Base-by-base conservation (phyloP, 2,888 invertebrate species). In the Petrolisthes manimaculis region DNA sequence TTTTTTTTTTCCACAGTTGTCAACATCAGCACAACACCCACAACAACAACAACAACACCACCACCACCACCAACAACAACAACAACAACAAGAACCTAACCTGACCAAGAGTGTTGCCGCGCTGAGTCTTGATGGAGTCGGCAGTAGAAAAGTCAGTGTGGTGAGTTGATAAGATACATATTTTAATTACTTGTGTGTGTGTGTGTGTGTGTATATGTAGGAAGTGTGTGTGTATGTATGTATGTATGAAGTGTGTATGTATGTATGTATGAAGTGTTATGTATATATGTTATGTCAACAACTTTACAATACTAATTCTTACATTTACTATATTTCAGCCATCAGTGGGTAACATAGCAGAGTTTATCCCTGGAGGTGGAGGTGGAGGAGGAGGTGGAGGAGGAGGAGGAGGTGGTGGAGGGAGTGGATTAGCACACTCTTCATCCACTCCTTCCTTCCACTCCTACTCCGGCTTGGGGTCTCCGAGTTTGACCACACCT, bases 371-470 rank as follows among this genome's bases (percentile, higher is more conserved):
- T 6, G 84, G 89, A 18, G 56, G 86, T n/a, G 75, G 82, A 53
- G 82, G 78, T 55, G 74, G 81, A n/a, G n/a, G n/a, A n/a, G 74
- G 81, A 77, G 61, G 83, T 9, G 81, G 78, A 21, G 75, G 82
- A 53, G 82, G 78, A 56, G 74, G 81, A 77, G 69, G 84, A 6
- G 83, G 80, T 51, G 79, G 83, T 53, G 83, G 80, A 55, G 71
- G 83, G 74, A 53, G 84, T 8, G 83, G 80, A n/a, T 78, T 91
- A 37, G 88, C 90, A 12, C 91, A 91, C 69, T 91, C 91, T 5
- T 79, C 91, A 21, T 91, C 91, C 51, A 86, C 91, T 53, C 91
- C 91, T 18, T 91, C 91, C 74, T 91, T 91, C 88, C 90, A 90
- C 75, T 85, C 89, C 53, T 91, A 89, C 79, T 86, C 88, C n/a